A percentile compares a stretch with the other conserved stretches of the same genome.
phyloP scores from a whole-genome alignment of 2,888 invertebrate species.

The Aporophyla nigra region DNA sequence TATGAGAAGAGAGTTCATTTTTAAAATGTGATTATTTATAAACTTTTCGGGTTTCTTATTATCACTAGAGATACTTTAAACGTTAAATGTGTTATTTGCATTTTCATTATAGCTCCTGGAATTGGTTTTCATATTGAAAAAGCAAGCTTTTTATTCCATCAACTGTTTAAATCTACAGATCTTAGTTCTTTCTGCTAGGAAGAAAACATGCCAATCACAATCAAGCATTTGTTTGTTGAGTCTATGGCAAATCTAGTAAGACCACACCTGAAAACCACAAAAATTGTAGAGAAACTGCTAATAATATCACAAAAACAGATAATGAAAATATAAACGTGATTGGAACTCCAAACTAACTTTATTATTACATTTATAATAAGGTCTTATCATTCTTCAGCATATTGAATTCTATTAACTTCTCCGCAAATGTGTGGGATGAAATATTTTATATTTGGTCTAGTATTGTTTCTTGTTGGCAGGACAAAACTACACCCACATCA shows the following conservation, averaged over 20 bases:
- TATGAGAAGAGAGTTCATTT: neutral
- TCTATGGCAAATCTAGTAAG: neutral
- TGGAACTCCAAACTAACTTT: conserved; percentile 1
- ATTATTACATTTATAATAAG: conserved; percentile 18
- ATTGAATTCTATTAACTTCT: conserved; percentile 33
- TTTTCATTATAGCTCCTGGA: neutral
- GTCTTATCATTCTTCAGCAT: conserved; percentile 21
- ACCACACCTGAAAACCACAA: neutral
- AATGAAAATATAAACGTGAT: conserved; percentile 3
- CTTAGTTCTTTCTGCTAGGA: neutral
- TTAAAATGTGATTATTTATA: neutral
- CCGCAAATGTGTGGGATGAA: neutral
- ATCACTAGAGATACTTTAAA: neutral
- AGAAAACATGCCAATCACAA: conserved; percentile 1
- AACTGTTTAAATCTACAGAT: neutral
- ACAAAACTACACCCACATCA: no score
- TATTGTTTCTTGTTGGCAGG: neutral
- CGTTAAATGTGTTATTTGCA: neutral
- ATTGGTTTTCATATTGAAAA: neutral
- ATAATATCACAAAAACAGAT: conserved; percentile 19
- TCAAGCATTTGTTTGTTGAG: neutral
- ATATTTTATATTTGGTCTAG: conserved; percentile 35
- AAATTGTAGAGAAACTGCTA: neutral
- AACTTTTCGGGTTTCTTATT: neutral
- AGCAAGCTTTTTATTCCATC: neutral